Percentiles rank a stretch among this genome's conserved stretches.
phyloP scores from a whole-genome alignment of 2,797 vertebrate genomes.

The Aulostomus chinensis region DNA sequence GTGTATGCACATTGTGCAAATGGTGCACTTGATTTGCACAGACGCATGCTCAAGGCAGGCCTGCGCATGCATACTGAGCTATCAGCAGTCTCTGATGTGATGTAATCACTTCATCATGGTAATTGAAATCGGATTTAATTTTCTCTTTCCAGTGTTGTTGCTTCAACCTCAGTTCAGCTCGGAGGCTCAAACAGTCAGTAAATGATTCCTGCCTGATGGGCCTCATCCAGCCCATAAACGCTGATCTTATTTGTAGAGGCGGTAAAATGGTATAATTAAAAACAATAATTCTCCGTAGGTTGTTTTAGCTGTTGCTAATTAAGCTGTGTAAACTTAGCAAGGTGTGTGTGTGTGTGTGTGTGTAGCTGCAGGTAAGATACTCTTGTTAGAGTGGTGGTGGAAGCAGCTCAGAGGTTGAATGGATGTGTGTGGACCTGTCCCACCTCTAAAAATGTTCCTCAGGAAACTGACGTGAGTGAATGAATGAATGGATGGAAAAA shows the following conservation, averaged over 20 bases:
- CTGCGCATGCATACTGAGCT: slow-evolving; percentile 54
- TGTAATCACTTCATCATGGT: slow-evolving; percentile 72
- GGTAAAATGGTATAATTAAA: slow-evolving; percentile 76
- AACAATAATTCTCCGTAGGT: slow-evolving; percentile 76
- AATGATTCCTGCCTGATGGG: slow-evolving; percentile 60
- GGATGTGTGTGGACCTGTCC: too few relatives aligned
- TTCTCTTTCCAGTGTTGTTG: slow-evolving; percentile 43
- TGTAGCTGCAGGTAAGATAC: slow-evolving; percentile 43
- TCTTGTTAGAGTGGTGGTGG: slow-evolving; percentile 42
- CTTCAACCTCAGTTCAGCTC: slow-evolving; percentile 47
- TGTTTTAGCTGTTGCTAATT: slow-evolving; percentile 70
- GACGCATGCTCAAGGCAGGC: slow-evolving; percentile 34
- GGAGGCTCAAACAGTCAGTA: slow-evolving; percentile 50
- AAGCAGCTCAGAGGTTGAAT: slow-evolving; percentile 22
- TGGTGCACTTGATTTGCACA: slow-evolving; percentile 35
- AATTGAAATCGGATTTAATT: slow-evolving; percentile 71
- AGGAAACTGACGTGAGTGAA: too few relatives aligned
- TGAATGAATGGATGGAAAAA: slow-evolving; percentile 8
- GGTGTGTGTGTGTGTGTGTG: slow-evolving; percentile 51
- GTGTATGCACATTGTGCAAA: slow-evolving; percentile 32
- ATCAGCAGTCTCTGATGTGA: slow-evolving; percentile 57
- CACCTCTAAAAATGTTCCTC: too few relatives aligned
- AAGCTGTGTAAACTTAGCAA: slow-evolving; percentile 64
- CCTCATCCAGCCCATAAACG: slow-evolving; percentile 65
- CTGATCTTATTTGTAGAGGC: slow-evolving; percentile 74